Base-by-base conservation (phyloP, 2,113 vertebrate species). In the Ceyx melanurus region DNA sequence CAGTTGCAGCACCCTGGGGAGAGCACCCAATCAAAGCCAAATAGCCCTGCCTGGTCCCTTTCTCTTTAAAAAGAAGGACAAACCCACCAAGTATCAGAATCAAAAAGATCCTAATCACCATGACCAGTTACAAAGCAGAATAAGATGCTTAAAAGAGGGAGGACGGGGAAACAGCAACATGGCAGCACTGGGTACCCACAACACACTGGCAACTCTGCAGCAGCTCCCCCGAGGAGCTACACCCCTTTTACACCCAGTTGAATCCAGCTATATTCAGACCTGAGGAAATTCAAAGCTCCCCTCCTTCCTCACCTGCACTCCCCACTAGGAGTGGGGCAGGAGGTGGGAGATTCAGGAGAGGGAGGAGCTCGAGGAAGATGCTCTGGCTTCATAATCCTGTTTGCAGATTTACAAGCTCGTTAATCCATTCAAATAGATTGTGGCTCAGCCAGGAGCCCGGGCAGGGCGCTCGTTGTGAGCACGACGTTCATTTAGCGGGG, bases 361-460 rank as follows among this genome's bases (percentile, higher is more conserved):
- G 46, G 61, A 37, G 37, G 40, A 90, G 62, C 83, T 48, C 28
- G 45, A 62, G 87, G 85, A 91, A 88, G 83, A 87, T 81, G 66
- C 54, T 96, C 68, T 76, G 14, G 3, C 71, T 50, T 43, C 83
- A 37, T 95, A 94, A 96, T 93, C 93, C 90, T 94, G 83, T 96
- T 96, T 96, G 94, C 88, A 87, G 84, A 93, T 83, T 91, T 94
- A 95, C 91, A 93, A 89, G 2, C 62, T 67, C 28, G 6, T 90
- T 95, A 95, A 96, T 96, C 74, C 70, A 2, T 71, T 92, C 92
- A 76, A 89, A 92, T 9, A 78, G 82, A 94, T 95, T 58, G 4
- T 58, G 37, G 67, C 90, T 73, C 82, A 64, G 60, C 56, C 50
- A n/a, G 45, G 11, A 5, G 0, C 54, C 0, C 0, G 82, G 66